Evolutionary conservation across 2,888 invertebrate genomes (phyloP).

Genomic region (Operophtera brumata): DNA sequence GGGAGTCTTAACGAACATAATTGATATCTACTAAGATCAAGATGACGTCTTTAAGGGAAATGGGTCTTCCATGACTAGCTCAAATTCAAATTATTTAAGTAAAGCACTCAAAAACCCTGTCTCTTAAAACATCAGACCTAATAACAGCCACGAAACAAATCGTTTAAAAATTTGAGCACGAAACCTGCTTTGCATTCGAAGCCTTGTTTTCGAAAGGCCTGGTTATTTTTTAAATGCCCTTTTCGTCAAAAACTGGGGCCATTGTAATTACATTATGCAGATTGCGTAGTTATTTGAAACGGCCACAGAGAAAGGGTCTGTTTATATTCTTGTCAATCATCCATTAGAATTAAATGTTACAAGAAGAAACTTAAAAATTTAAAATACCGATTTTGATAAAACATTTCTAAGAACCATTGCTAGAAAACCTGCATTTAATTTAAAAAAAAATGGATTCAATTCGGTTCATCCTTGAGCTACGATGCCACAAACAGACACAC

Average conservation of each 20-base stretch:
- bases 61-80: no score
- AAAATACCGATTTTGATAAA: no score
- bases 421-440: no score
- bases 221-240: constrained; percentile 23
- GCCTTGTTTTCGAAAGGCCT: constrained; percentile 19
- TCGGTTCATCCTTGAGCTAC: no score
- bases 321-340: constrained; percentile 12
- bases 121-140: constrained; percentile 1
- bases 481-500: no score
- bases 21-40: no score
- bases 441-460: no score
- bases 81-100: no score
- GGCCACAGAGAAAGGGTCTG: constrained; percentile 6
- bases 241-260: constrained; percentile 25
- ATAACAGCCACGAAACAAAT: constrained; percentile 18
- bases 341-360: background rate
- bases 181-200: constrained; percentile 26
- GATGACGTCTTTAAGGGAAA: no score
- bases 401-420: no score
- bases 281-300: constrained; percentile 19
- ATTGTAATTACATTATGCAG: constrained; percentile 35
- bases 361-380: no score
- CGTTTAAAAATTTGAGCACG: constrained; percentile 25
- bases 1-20: no score
- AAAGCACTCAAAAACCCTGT: background rate